Base-by-base conservation (phyloP, 2,113 vertebrate genomes). In the Geothlypis trichas region DNA sequence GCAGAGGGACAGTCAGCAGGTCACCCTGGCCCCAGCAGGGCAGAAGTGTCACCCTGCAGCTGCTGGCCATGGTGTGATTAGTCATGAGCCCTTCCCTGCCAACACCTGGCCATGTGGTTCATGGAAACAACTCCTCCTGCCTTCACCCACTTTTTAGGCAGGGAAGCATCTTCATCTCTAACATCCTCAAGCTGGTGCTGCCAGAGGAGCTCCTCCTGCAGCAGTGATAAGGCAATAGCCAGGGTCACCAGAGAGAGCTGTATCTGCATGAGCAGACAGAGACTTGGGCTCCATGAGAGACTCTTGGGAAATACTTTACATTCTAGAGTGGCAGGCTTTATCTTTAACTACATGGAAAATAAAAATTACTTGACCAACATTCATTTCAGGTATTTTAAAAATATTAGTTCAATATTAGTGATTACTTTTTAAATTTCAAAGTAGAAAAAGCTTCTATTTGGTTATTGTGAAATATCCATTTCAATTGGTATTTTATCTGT, bases 261-360 rank as follows among this genome's bases (percentile, higher is more conserved):
- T 4, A 26, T 5, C 35, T 27, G 11, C 24, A 39, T 16, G 20
- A 74, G 44, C 46, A 66, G 31, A 27, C 21, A 65, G 33, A 31
- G 42, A 33, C 19, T 20, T 41, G 15, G 27, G 26, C 18, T 67
- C 19, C 3, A 2, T 27, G 31, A 52, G 8, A 68, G 10, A 33
- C 13, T 33, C 28, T n/a, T 11, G 0, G 18, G 14, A 71, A 58
- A 31, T n/a, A 22, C 19, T 61, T 66, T 5, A 21, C 1, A 1
- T 59, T 62, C 82, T 65, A 52, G 23, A 26, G n/a, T 51, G 18
- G 10, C 5, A 23, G 67, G 10, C 33, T 79, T 87, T 79, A 20
- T 41, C 30, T 69, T 96, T 63, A 84, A 71, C 19, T 81, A 35
- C 16, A 27, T 19, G 16, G 24, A 59, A 90, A 81, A 65, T 23